phyloP scores from a whole-genome alignment of 2,888 invertebrate genomes.

The Hypsopygia costalis region DNA sequence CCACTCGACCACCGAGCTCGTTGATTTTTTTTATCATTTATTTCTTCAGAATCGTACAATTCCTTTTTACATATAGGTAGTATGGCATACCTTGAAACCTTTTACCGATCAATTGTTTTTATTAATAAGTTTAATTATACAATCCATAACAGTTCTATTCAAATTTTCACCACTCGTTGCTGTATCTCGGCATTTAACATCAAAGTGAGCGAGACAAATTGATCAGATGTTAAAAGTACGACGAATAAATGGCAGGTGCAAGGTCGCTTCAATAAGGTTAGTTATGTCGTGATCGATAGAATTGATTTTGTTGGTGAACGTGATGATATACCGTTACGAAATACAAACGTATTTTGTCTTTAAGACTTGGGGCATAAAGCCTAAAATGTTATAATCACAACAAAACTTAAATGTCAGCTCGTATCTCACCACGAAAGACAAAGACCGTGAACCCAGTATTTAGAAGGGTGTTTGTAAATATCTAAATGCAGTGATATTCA shows the following conservation, averaged over 20 bases:
- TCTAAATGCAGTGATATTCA: background rate
- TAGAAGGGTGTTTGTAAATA: constrained; percentile 35
- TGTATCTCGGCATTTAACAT: no score
- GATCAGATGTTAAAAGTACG: background rate
- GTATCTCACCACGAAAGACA: constrained; percentile 25
- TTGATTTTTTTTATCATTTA: no score
- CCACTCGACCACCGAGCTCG: no score
- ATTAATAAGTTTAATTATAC: no score
- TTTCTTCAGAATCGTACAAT: no score
- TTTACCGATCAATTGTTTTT: no score
- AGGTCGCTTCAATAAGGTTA: constrained; percentile 38
- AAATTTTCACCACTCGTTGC: no score
- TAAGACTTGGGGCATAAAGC: constrained; percentile 4
- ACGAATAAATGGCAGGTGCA: constrained; percentile 34
- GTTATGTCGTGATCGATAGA: constrained; percentile 34
- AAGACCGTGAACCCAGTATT: constrained; percentile 44
- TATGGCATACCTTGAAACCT: no score
- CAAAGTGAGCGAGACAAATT: constrained; percentile 1
- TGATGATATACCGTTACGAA: constrained; percentile 3
- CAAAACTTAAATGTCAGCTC: constrained; percentile 29
- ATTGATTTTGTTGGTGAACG: constrained; percentile 22
- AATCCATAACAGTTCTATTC: no score
- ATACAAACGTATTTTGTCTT: background rate
- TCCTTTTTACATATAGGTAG: no score
- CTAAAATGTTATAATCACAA: constrained; percentile 16